Percentiles rank a stretch among this genome's conserved stretches.
These are phyloP conservation scores for Eudasyphora cyanicolor DNA, from an alignment of 2,888 invertebrate species.

Conservation along the genomic window DNA sequence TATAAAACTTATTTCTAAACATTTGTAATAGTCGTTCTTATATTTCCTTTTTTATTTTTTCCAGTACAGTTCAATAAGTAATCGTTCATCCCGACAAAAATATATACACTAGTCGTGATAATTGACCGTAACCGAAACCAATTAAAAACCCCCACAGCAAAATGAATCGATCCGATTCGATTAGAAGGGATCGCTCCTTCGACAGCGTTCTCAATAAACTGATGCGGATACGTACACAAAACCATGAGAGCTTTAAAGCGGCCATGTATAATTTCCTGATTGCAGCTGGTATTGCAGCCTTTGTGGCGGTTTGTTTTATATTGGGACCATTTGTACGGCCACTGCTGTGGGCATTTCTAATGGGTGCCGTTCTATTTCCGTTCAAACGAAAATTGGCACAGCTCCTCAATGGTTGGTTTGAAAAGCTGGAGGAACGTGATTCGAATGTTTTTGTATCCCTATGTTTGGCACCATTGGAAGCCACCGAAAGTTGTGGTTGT, in stretches of 20 bases:
- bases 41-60: neutral
- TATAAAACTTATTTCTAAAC: no score
- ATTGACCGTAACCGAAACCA: neutral
- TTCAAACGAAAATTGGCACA: constrained; percentile 91
- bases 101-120: constrained; percentile 7
- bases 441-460: constrained; percentile 84
- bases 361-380: constrained; percentile 98
- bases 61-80: neutral
- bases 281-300: constrained; percentile 77
- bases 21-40: neutral
- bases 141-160: neutral
- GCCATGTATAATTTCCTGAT: constrained; percentile 79
- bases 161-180: constrained; percentile 77
- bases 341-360: constrained; percentile 95
- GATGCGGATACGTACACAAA: constrained; percentile 76
- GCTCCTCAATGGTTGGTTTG: constrained; percentile 89
- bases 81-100: no score
- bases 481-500: constrained; percentile 88
- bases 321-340: constrained; percentile 96
- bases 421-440: constrained; percentile 84
- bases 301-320: constrained; percentile 88
- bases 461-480: constrained; percentile 86
- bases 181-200: constrained; percentile 78
- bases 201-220: constrained; percentile 78
- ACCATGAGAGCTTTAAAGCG: constrained; percentile 78